These are phyloP conservation scores for Cancer borealis DNA, from an alignment of 2,888 invertebrate species.

Conservation along the genomic window DNA sequence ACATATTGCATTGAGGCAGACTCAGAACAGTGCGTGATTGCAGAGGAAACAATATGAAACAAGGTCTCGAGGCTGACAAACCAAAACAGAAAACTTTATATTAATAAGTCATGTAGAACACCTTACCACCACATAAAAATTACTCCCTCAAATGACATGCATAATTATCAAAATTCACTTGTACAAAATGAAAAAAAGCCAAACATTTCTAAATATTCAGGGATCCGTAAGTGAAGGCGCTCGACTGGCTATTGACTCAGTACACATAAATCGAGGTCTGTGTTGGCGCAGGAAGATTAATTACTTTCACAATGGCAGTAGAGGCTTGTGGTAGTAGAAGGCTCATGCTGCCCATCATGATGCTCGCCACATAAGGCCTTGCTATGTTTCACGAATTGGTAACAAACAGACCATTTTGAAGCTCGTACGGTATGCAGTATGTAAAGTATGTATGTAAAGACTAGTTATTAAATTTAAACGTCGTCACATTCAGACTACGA, in stretches of 20 bases:
- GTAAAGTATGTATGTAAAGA: background rate
- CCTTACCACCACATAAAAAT: background rate
- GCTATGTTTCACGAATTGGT: background rate
- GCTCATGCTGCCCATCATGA: background rate
- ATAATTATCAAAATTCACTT: background rate
- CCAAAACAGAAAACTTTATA: background rate
- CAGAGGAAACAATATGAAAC: background rate
- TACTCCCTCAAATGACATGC: background rate
- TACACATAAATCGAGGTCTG: constrained; percentile 6
- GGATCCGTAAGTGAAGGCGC: background rate
- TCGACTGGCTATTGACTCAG: constrained; percentile 13
- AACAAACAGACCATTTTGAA: background rate
- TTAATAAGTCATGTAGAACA: no score
- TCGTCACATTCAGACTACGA: background rate
- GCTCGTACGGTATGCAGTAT: background rate
- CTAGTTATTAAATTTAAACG: background rate
- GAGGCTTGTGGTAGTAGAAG: background rate
- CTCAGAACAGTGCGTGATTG: background rate
- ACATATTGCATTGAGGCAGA: background rate
- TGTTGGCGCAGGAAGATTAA: constrained; percentile 27
- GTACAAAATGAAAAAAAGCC: background rate
- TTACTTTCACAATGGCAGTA: background rate
- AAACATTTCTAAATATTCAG: background rate
- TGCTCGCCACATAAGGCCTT: background rate
- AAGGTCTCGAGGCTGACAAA: background rate